Evolutionary conservation across 2,113 vertebrate species (phyloP), one percentile per base, ranked within the genome.

Genomic region (Hyla sarda): DNA sequence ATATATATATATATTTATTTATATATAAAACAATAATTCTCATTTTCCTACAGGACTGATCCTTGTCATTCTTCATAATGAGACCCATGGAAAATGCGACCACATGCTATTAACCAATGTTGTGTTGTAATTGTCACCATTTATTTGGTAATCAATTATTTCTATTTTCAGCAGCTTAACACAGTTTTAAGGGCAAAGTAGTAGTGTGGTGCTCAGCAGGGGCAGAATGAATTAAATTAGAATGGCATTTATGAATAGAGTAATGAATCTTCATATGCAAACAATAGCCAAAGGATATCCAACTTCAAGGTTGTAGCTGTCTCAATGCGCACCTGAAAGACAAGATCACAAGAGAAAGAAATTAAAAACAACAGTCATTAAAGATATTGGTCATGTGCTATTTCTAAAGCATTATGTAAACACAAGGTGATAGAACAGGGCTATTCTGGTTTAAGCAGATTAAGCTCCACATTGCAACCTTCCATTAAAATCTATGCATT

Each of bases 281-380:
- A 79, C 19, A 79, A 41, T 21, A 79, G 52, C 52, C 30, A 89
- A 97, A 99, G 97, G 98, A 99, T 99, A 99, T 99, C 95, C 89
- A 98, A 94, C 93, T 98, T 99, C 89, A 99, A 92, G 19, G 98
- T 99, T 0, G 97, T 98, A 47, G 98, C 98, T 0, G 97, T 96
- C 92, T 99, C 97, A 65, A 99, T 98, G 84, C 98, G 96, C 50
- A 99, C 98, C 98, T 99, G 88, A 87, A 93, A 93, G 82, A 88
- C n/a, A 91, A 12, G 85, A 92, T 34, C 9, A 7, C 7, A 7
- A 89, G 58, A 77, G 54, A 41, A 5, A 89, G 58, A 77, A 32
- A 37, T 19, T 23, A 12, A 56, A 37, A 78, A 54, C 12, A 23
- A 11, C 45, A n/a, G 45, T 74, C 45, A 48, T n/a, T 48, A 32